Conservation (phyloP, 2,113 vertebrate species). For the Poecilia latipinna region DNA sequence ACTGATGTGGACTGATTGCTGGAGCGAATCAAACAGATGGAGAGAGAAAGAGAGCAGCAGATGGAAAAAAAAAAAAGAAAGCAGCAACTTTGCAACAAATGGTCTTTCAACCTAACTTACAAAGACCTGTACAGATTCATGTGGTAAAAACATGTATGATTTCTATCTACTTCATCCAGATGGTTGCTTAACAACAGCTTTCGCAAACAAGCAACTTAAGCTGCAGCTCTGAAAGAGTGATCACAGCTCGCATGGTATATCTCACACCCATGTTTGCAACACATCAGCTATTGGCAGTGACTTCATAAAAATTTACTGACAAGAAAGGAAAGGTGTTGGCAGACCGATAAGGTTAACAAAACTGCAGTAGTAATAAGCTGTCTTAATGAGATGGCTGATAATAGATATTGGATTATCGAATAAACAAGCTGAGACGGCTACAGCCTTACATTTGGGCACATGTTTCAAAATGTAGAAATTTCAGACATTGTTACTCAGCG, state of each 20-base stretch:
- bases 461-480: background rate
- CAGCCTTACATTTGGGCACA: background rate
- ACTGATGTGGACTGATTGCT: conserved; percentile 5
- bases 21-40: conserved; percentile 26
- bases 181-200: background rate
- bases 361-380: background rate
- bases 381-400: background rate
- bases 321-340: background rate
- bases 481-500: background rate
- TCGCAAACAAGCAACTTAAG: conserved; percentile 5
- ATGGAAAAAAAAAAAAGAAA: conserved; percentile 8
- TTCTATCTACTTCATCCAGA: background rate
- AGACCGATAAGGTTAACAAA: background rate
- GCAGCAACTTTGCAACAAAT: conserved; percentile 31
- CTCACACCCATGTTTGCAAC: background rate
- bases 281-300: background rate
- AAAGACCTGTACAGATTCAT: conserved; percentile 7
- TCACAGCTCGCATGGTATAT: background rate
- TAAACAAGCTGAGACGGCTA: background rate
- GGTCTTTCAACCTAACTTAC: conserved; percentile 4
- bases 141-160: conserved; percentile 8
- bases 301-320: background rate
- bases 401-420: background rate
- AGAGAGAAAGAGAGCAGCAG: conserved; percentile 8
- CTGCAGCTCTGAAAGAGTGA: background rate